Conservation (phyloP, 2,888 invertebrate species). For the Brachyptera putata region DNA sequence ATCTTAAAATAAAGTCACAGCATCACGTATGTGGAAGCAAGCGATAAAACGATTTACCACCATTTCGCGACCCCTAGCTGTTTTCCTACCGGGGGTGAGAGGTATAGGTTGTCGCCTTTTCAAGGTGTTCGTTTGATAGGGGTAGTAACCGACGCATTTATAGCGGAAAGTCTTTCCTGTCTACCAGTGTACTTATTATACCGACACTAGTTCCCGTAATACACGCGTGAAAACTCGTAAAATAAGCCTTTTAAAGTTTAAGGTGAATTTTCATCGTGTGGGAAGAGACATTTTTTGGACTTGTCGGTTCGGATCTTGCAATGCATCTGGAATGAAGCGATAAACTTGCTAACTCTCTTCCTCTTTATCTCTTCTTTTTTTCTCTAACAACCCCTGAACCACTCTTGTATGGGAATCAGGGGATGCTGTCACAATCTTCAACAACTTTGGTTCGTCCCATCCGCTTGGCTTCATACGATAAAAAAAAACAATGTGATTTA, state of each 20-base stretch:
- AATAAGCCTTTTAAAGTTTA: conserved; percentile 1
- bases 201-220: background rate
- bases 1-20: background rate
- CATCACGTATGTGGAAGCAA: background rate
- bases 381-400: background rate
- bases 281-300: background rate
- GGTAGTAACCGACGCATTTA: conserved; percentile 4
- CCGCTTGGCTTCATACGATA: conserved; percentile 1
- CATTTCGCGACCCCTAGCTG: background rate
- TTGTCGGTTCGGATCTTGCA: background rate
- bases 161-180: conserved; percentile 6
- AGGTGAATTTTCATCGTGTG: background rate
- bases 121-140: conserved; percentile 15
- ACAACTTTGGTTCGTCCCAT: background rate
- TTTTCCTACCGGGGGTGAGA: background rate
- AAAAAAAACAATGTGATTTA: conserved; percentile 4
- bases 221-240: background rate
- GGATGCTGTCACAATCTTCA: conserved; percentile 8
- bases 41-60: conserved; percentile 6
- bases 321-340: conserved; percentile 7
- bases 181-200: background rate
- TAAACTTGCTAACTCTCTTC: too few species aligned
- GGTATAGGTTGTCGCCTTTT: background rate
- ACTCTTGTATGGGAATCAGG: background rate
- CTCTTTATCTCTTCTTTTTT: background rate